These are phyloP conservation scores for Sinotaia quadrata DNA, from an alignment of 2,888 invertebrate species.

Conservation along the genomic window DNA sequence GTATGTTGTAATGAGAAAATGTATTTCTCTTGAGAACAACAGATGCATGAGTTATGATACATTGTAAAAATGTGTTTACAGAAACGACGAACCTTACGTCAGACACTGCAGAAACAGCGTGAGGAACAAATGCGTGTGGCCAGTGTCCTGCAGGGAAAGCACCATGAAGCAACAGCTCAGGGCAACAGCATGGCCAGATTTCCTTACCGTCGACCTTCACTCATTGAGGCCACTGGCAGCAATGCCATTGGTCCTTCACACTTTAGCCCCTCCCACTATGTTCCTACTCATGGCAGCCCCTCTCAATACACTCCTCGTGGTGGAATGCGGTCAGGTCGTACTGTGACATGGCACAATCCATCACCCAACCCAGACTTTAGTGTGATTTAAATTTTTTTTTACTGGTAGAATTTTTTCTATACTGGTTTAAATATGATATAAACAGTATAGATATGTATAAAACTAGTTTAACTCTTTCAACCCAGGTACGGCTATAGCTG, in stretches of 20 bases:
- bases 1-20: too few relatives aligned
- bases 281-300: slow-evolving; percentile 25
- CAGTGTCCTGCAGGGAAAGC: slow-evolving; percentile 17
- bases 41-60: too few relatives aligned
- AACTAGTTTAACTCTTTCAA: too few relatives aligned
- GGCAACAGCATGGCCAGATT: slow-evolving; percentile 36
- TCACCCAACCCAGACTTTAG: slow-evolving; percentile 39
- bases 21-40: too few relatives aligned
- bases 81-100: slow-evolving; percentile 90
- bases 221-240: slow-evolving; percentile 49
- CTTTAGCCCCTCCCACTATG: slow-evolving; percentile 29
- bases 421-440: too few relatives aligned
- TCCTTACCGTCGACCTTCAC: slow-evolving; percentile 44
- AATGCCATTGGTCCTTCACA: slow-evolving; percentile 41
- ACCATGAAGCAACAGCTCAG: slow-evolving; percentile 25
- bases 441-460: too few relatives aligned
- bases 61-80: slow-evolving; percentile 70
- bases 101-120: slow-evolving; percentile 77
- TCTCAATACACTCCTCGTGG: slow-evolving; percentile 36
- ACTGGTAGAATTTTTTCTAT: too few relatives aligned
- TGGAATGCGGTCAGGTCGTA: slow-evolving; percentile 37
- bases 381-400: slow-evolving; percentile 12
- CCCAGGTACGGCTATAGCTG: too few relatives aligned
- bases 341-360: slow-evolving; percentile 51
- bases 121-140: slow-evolving; percentile 46